These are phyloP conservation scores for Diarsia brunnea DNA, from an alignment of 2,888 invertebrate genomes.

Conservation along the genomic window DNA sequence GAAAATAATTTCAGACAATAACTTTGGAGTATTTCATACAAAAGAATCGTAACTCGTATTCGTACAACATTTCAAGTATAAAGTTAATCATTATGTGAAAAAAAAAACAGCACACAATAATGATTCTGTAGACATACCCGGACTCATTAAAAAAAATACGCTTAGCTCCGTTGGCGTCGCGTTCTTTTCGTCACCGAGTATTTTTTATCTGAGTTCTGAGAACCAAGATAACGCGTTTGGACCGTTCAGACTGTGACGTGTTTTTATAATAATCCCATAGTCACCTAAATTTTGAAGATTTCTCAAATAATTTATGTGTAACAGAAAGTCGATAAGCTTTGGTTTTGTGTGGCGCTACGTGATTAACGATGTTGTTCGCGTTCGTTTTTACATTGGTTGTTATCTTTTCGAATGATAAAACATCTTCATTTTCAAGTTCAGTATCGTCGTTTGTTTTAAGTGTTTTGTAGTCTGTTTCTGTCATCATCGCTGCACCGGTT, in stretches of 20 bases:
- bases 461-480: conserved; percentile 62
- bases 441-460: conserved; percentile 52
- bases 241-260: conserved; percentile 72
- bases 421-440: conserved; percentile 61
- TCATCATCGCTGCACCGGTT: conserved; percentile 66
- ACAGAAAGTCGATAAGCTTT: conserved; percentile 73
- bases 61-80: conserved; percentile 17
- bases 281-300: conserved; percentile 71
- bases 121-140: conserved; percentile 58
- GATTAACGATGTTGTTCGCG: conserved; percentile 69
- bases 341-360: conserved; percentile 68
- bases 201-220: conserved; percentile 79
- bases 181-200: conserved; percentile 73
- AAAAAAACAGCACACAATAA: conserved; percentile 47
- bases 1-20: neutral
- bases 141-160: conserved; percentile 71
- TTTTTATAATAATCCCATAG: conserved; percentile 77
- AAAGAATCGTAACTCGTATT: conserved; percentile 8
- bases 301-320: conserved; percentile 71
- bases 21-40: neutral
- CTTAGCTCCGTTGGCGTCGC: conserved; percentile 65
- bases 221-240: conserved; percentile 78
- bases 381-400: conserved; percentile 67
- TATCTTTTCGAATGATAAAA: conserved; percentile 67
- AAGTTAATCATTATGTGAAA: conserved; percentile 21